These are phyloP conservation scores for Perithous albicinctus DNA, from an alignment of 2,888 invertebrate genomes.

Conservation along the genomic window DNA sequence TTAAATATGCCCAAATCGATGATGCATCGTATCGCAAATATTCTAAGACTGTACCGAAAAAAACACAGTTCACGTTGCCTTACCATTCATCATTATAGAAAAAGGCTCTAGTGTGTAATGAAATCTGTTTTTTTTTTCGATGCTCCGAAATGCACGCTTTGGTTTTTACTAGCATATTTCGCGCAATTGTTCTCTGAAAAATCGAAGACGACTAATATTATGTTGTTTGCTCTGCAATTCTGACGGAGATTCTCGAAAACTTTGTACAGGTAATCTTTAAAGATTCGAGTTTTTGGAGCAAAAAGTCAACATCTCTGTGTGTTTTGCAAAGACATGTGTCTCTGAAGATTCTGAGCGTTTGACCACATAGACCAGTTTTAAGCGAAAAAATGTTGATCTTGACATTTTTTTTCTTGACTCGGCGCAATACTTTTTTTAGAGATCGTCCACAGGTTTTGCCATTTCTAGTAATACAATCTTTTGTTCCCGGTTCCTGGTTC, in stretches of 20 bases:
- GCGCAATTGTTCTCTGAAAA: conserved; percentile 10
- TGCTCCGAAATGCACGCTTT: conserved; percentile 21
- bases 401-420: no score
- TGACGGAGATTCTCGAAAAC: conserved; percentile 13
- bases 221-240: neutral
- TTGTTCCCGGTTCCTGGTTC: no score
- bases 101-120: conserved; percentile 15
- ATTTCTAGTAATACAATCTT: no score
- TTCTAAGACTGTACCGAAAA: conserved; percentile 33
- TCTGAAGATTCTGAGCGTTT: no score
- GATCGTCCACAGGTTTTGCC: no score
- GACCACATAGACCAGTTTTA: no score
- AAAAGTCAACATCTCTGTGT: no score
- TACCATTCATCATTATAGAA: conserved; percentile 7
- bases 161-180: conserved; percentile 13
- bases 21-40: conserved; percentile 46
- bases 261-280: conserved; percentile 11
- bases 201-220: conserved; percentile 7
- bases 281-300: no score
- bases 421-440: no score
- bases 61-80: conserved; percentile 10
- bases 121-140: conserved; percentile 23
- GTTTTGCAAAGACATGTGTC: no score
- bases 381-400: no score
- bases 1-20: conserved; percentile 40